Evolutionary conservation across 2,797 vertebrate species (phyloP).

Genomic region (Pseudotriccus pelzelni): DNA sequence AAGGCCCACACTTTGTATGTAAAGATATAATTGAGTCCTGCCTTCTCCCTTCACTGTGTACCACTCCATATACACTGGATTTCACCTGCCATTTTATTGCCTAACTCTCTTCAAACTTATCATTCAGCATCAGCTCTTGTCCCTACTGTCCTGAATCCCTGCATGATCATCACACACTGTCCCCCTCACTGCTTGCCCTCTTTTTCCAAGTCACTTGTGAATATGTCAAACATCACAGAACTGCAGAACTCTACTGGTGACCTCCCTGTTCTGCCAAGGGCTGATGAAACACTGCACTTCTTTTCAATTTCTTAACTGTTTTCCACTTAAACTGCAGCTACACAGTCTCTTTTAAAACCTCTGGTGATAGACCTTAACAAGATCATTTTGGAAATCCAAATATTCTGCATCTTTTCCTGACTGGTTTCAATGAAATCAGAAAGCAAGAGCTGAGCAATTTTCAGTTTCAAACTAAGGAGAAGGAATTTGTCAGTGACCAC

Average conservation of each 20-base stretch:
- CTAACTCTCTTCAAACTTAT: neutral
- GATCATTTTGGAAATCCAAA: neutral
- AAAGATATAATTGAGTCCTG: neutral
- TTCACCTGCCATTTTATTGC: neutral
- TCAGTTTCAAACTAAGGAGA: neutral
- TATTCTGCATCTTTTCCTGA: neutral
- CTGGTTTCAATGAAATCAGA: neutral
- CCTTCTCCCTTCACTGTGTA: neutral
- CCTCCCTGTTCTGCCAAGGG: neutral
- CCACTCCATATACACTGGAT: neutral
- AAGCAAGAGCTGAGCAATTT: neutral
- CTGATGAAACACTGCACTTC: neutral
- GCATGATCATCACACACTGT: neutral
- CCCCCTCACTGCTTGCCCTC: neutral
- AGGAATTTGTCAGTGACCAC: neutral
- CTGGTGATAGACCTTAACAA: neutral
- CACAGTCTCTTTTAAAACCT: neutral
- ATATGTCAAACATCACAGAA: rapidly evolving
- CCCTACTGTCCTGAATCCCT: neutral
- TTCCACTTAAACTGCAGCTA: neutral
- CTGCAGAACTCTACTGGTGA: neutral
- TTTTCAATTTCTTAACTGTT: neutral
- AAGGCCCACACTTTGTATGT: neutral
- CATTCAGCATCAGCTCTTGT: neutral
- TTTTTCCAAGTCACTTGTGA: neutral